Conservation (phyloP, 2,888 invertebrate species). For the Caenorhabditis uteleia region DNA sequence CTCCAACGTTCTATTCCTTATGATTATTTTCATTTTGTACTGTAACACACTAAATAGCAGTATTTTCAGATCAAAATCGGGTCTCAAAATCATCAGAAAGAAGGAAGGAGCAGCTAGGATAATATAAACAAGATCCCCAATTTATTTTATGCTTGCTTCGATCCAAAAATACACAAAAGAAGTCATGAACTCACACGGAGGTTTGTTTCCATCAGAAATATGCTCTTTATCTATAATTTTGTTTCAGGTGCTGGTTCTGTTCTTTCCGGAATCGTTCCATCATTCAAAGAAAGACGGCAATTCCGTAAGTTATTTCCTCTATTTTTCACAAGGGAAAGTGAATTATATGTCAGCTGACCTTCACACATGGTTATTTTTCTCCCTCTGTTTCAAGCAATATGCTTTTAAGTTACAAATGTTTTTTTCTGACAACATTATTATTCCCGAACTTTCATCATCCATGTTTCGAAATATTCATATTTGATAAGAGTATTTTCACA, state of each 20-base stretch:
- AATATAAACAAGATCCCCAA: too few species aligned
- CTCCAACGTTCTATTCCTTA: too few species aligned
- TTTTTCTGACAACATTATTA: too few species aligned
- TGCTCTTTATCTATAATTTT: background rate
- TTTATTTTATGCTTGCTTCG: conserved; percentile 28
- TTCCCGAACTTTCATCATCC: too few species aligned
- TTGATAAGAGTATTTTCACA: too few species aligned
- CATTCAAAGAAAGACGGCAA: conserved; percentile 69
- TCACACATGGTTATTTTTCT: background rate
- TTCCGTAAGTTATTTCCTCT: conserved; percentile 61
- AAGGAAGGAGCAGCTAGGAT: conserved; percentile 19
- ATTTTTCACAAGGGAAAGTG: background rate
- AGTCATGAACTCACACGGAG: conserved; percentile 26
- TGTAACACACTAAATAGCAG: background rate
- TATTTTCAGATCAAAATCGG: conserved; percentile 30
- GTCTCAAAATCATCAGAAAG: conserved; percentile 15
- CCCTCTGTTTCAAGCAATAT: too few species aligned
- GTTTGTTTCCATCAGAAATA: background rate
- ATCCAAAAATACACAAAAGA: conserved; percentile 34
- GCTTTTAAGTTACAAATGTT: too few species aligned
- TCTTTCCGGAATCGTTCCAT: conserved; percentile 55
- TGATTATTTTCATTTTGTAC: background rate
- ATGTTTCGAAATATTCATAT: too few species aligned
- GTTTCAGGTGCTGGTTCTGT: conserved; percentile 4
- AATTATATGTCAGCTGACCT: background rate